These are phyloP conservation scores for Nesometra sesokonis DNA, from an alignment of 35 echinoderm and acorn worm species.

Conservation along the genomic window DNA sequence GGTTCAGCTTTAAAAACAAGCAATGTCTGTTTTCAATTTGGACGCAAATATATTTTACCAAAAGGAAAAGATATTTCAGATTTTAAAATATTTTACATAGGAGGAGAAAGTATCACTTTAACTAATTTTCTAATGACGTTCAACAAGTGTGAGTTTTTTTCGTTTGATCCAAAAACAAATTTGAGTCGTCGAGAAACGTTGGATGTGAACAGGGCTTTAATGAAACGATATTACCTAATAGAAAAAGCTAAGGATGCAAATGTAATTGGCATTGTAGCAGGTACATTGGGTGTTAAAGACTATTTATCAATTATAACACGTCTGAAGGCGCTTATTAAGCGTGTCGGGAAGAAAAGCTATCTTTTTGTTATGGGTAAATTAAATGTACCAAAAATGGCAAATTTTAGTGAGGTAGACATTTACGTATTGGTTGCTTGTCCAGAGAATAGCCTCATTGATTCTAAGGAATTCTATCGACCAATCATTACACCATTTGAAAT, in stretches of 20 bases:
- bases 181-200: slow-evolving; percentile 43
- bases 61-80: slow-evolving; percentile 34
- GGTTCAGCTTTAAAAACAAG: background rate
- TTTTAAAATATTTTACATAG: slow-evolving; percentile 67
- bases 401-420: slow-evolving; percentile 86
- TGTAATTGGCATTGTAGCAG: slow-evolving; percentile 77
- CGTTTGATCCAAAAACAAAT: slow-evolving; percentile 54
- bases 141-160: slow-evolving; percentile 69
- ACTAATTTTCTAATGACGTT: slow-evolving; percentile 95
- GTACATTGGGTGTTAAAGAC: slow-evolving; percentile 69
- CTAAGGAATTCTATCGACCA: slow-evolving; percentile 82
- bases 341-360: slow-evolving; percentile 80
- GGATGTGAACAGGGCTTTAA: slow-evolving; percentile 69
- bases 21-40: slow-evolving; percentile 15
- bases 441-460: slow-evolving; percentile 84
- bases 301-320: slow-evolving; percentile 61
- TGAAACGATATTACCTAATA: slow-evolving; percentile 86
- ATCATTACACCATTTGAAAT: slow-evolving; percentile 93
- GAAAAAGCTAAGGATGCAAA: slow-evolving; percentile 80
- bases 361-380: slow-evolving; percentile 88
- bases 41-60: slow-evolving; percentile 35
- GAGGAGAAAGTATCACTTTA: slow-evolving; percentile 53
- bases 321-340: slow-evolving; percentile 59
- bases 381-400: slow-evolving; percentile 92
- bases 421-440: slow-evolving; percentile 90